A percentile compares a stretch with the other conserved stretches of the same genome.
Conservation (phyloP, 2,113 vertebrate species). For the Theristicus caerulescens region DNA sequence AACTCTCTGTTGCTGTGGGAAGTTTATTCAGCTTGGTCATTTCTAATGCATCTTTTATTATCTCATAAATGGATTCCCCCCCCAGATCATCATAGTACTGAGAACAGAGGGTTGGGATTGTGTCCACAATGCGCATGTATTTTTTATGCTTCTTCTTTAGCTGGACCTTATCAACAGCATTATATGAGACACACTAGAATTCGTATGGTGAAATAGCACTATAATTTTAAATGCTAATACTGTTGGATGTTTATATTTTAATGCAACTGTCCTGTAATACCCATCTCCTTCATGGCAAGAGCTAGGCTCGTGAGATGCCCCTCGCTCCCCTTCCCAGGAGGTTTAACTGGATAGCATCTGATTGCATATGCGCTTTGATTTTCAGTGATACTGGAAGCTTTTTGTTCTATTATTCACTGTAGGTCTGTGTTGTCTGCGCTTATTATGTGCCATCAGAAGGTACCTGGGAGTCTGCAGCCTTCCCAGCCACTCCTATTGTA, state of each 20-base stretch:
- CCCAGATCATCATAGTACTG: neutral
- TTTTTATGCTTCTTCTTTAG: neutral
- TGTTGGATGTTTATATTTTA: neutral
- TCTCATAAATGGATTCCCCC: neutral
- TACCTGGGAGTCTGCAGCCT: conserved; percentile 38
- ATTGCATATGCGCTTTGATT: conserved; percentile 61
- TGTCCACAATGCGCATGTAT: fast-evolving
- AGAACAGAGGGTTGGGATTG: neutral
- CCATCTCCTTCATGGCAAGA: neutral
- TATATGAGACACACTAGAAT: fast-evolving
- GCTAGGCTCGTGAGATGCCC: neutral
- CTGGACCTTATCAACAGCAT: fast-evolving
- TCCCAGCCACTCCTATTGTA: conserved; percentile 52
- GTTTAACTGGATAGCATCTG: neutral
- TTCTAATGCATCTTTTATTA: neutral
- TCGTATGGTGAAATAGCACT: neutral
- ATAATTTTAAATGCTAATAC: neutral
- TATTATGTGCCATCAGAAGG: conserved; percentile 60
- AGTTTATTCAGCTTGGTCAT: neutral
- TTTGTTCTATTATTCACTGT: conserved; percentile 76
- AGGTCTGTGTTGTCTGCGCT: conserved; percentile 47
- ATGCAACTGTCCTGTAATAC: neutral
- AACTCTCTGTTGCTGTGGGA: neutral
- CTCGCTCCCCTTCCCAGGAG: neutral
- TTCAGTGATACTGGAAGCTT: conserved; percentile 3